A percentile compares a stretch with the other conserved stretches of the same genome.
Evolutionary conservation across 2,888 invertebrate species (phyloP).

Genomic region (Julus scandinavius): DNA sequence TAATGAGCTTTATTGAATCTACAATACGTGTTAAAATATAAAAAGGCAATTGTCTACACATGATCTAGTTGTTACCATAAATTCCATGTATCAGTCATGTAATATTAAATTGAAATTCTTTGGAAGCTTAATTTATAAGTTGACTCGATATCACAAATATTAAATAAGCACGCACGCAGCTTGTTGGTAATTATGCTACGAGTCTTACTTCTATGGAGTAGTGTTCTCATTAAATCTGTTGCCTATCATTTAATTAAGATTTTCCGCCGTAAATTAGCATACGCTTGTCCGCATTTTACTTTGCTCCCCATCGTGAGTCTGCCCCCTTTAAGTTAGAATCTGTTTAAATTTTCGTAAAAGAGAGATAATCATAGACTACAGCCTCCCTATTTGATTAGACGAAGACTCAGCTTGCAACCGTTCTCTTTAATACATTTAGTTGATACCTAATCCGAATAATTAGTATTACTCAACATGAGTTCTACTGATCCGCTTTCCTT

Average conservation of each 20-base stretch:
- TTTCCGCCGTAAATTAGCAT: not conserved
- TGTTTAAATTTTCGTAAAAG: not conserved
- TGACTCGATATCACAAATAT: no score
- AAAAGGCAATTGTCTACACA: no score
- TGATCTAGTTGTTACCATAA: no score
- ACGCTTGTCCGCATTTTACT: not conserved
- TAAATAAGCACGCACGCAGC: not conserved
- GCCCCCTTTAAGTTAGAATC: not conserved
- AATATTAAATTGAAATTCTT: no score
- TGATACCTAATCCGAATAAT: constrained; percentile 20
- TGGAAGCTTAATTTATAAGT: no score
- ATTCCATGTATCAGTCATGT: no score
- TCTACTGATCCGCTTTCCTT: constrained; percentile 20
- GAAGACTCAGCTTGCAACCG: constrained; percentile 2
- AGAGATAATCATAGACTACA: not conserved
- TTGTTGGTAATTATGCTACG: not conserved
- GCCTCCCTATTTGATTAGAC: constrained; percentile 3
- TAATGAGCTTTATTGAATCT: no score
- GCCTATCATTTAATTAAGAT: not conserved
- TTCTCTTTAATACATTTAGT: constrained; percentile 12
- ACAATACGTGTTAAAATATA: no score
- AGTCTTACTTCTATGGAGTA: not conserved
- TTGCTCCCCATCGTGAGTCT: not conserved
- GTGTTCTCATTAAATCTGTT: not conserved
- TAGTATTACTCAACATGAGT: constrained; percentile 21